Evolutionary conservation across 1,140 invertebrate genomes (phyloP).

Genomic region (Sarcophaga peregrina): DNA sequence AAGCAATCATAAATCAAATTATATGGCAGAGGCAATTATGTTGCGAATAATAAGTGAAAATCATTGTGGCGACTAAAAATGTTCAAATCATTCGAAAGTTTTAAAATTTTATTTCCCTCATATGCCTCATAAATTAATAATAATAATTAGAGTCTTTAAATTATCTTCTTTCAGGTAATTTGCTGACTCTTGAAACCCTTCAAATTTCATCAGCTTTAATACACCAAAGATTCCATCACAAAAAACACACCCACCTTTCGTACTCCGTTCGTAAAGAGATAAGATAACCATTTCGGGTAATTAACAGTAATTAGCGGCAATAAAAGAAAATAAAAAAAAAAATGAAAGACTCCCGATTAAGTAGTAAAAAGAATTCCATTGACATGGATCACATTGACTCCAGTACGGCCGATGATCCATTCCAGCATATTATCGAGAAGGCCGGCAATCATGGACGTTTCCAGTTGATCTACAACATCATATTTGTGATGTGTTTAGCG

Average conservation of each 20-base stretch:
- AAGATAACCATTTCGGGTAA: too few relatives aligned
- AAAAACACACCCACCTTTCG: neutral
- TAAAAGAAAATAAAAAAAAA: constrained; percentile 2
- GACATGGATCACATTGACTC: constrained; percentile 48
- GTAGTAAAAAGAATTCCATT: constrained; percentile 38
- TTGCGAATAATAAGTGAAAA: too few relatives aligned
- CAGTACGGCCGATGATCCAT: constrained; percentile 63
- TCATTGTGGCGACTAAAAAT: too few relatives aligned
- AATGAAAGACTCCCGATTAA: constrained; percentile 18
- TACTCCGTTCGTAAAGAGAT: too few relatives aligned
- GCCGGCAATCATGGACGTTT: constrained; percentile 69
- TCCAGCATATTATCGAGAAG: constrained; percentile 68
- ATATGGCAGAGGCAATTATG: too few relatives aligned
- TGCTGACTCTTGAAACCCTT: neutral
- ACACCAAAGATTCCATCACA: neutral
- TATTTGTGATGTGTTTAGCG: constrained; percentile 66
- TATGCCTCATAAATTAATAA: too few relatives aligned
- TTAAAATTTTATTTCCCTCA: too few relatives aligned
- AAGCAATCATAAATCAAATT: too few relatives aligned
- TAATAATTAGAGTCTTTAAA: too few relatives aligned
- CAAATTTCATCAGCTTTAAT: neutral
- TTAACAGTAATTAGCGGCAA: neutral
- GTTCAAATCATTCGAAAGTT: too few relatives aligned
- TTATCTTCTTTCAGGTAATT: too few relatives aligned
- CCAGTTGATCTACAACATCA: constrained; percentile 68